A percentile compares a stretch with the other conserved stretches of the same genome.
These are phyloP conservation scores for Eolophus roseicapilla DNA, from an alignment of 2,113 vertebrate species.

Conservation along the genomic window DNA sequence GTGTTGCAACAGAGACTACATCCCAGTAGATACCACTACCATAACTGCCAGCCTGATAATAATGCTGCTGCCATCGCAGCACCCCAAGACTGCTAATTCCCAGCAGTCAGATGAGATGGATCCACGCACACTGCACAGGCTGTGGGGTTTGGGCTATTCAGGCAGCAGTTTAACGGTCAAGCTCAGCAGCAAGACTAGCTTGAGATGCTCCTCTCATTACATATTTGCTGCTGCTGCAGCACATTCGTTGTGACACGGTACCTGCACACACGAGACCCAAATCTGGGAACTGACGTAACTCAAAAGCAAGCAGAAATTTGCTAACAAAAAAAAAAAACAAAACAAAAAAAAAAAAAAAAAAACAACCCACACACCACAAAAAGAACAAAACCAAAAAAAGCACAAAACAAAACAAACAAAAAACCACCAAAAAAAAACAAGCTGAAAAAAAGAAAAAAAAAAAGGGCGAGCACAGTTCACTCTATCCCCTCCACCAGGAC, in stretches of 20 bases:
- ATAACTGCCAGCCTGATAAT: background rate
- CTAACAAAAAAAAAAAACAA: background rate
- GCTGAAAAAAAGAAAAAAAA: background rate
- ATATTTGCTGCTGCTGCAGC: background rate
- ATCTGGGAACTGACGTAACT: background rate
- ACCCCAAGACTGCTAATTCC: background rate
- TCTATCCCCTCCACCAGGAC: background rate
- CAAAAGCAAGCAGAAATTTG: background rate
- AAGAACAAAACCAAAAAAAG: no score
- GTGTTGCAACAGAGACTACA: background rate
- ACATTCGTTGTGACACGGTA: background rate
- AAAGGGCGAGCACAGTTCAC: background rate
- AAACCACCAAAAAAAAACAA: no score
- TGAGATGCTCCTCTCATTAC: background rate
- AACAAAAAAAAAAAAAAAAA: no score
- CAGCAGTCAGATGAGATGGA: background rate
- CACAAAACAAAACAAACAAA: background rate
- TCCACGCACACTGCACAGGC: rapidly evolving
- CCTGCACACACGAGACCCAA: background rate
- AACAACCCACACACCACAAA: no score
- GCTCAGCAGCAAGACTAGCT: background rate
- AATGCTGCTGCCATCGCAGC: rapidly evolving
- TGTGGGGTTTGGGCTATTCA: background rate
- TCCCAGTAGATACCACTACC: background rate
- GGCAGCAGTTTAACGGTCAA: rapidly evolving